Evolutionary conservation across 2,888 invertebrate species (phyloP).

Genomic region (Ellobium chinense): DNA sequence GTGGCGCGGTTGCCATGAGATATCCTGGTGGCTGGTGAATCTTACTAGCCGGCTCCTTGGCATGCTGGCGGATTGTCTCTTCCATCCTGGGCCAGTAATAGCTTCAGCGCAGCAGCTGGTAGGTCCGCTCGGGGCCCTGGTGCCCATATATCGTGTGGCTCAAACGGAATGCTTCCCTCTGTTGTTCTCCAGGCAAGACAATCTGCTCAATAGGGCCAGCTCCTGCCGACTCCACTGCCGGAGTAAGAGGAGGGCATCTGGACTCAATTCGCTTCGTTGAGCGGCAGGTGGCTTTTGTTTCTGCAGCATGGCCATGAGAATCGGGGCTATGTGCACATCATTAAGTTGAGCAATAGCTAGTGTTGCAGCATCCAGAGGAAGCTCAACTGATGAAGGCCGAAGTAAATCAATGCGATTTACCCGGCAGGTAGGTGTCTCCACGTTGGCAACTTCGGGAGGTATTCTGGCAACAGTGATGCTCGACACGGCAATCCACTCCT

Average conservation of each 20-base stretch:
- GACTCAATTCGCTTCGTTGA: no score
- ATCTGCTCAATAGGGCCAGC: background rate
- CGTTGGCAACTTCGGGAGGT: no score
- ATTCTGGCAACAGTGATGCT: background rate
- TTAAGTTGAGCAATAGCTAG: no score
- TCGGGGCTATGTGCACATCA: no score
- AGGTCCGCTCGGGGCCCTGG: constrained; percentile 50
- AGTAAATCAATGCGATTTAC: no score
- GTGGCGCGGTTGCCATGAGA: constrained; percentile 48
- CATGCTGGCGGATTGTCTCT: constrained; percentile 44
- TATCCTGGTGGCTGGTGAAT: no score
- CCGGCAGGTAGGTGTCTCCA: no score
- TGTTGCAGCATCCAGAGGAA: no score
- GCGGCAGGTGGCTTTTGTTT: no score
- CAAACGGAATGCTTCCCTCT: background rate
- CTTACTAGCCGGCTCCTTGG: constrained; percentile 39
- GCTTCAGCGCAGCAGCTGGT: constrained; percentile 39
- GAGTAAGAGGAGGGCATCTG: no score
- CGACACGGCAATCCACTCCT: background rate
- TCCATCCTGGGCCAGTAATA: constrained; percentile 55
- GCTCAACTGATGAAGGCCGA: no score
- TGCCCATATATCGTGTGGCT: constrained; percentile 50
- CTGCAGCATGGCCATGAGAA: no score
- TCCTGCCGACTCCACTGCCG: constrained; percentile 26
- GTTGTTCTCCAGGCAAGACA: background rate